Evolutionary conservation across 2,113 vertebrate species (phyloP), one percentile per base, ranked within the genome.

Genomic region (Hydropotes inermis): DNA sequence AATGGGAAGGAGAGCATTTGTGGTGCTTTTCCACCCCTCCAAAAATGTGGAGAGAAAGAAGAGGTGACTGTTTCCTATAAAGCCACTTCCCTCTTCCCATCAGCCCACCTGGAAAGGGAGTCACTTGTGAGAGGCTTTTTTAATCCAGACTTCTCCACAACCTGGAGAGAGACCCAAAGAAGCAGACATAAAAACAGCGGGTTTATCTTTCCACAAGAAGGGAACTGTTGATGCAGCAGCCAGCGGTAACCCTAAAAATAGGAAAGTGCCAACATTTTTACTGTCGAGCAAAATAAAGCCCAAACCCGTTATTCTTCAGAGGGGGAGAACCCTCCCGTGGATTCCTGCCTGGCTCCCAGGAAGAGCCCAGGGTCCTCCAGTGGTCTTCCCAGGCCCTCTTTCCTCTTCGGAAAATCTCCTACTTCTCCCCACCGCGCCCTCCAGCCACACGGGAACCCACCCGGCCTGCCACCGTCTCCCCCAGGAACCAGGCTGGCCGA

Each of bases 21-120:
- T 93, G 67, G 19, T 96, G 95, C 96, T 98, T 93, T 98, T 96
- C 96, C 98, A 97, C 94, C 79, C 81, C 94, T 86, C 79, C 94
- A 95, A 98, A 97, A 97, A 97, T 0, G 88, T 97, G 97, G 96
- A 97, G 64, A 78, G 97, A 92, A 98, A 98, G 93, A 97, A 98
- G 98, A 98, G 91, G 92, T 97, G 97, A 98, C 97, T 98, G 97
- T 98, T 97, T 98, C 86, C 45, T 36, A 70, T 39, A 25, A 97
- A 98, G 96, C 82, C 97, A 98, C 84, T 98, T 98, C 94, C 70
- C 79, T 45, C 39, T 93, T 79, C 96, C 96, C 89, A 14, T 25
- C 87, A 95, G 28, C 96, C 89, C 89, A 97, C 91, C 84, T 67
- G 91, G 97, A 94, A 93, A 14, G 60, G 95, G 97, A 98, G 90